Evolutionary conservation across 2,113 vertebrate species (phyloP).

Genomic region (Cromileptes altivelis): DNA sequence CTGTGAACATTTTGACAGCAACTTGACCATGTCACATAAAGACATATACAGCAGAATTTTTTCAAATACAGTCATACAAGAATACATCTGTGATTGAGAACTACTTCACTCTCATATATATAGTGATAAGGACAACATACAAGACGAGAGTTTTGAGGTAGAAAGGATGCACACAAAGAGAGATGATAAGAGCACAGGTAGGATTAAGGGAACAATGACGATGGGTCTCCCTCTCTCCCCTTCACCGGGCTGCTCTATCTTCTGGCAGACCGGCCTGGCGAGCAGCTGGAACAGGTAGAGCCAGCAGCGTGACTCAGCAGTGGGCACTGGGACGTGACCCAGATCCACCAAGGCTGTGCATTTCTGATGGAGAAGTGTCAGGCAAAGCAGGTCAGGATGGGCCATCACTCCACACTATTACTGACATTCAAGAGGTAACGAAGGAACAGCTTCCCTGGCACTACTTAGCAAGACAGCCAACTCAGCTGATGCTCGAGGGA

Average conservation of each 20-base stretch:
- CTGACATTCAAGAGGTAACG: conserved; percentile 52
- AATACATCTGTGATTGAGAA: neutral
- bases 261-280: conserved; percentile 6
- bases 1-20: conserved; percentile 35
- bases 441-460: conserved; percentile 59
- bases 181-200: neutral
- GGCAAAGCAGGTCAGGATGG: conserved; percentile 51
- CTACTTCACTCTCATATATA: neutral
- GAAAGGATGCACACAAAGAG: conserved; percentile 8
- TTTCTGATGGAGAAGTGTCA: conserved; percentile 67
- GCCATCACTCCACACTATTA: conserved; percentile 53
- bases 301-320: conserved; percentile 65
- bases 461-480: conserved; percentile 59
- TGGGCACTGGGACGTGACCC: conserved; percentile 48
- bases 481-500: conserved; percentile 67
- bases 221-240: neutral
- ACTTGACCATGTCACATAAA: neutral
- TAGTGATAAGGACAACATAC: neutral
- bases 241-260: neutral
- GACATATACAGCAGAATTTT: neutral
- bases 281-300: conserved; percentile 28
- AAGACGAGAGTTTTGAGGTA: neutral
- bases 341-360: conserved; percentile 36
- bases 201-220: conserved; percentile 20
- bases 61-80: neutral